Base-by-base conservation (phyloP, 2,888 invertebrate genomes). In the Epinotia nisella region DNA sequence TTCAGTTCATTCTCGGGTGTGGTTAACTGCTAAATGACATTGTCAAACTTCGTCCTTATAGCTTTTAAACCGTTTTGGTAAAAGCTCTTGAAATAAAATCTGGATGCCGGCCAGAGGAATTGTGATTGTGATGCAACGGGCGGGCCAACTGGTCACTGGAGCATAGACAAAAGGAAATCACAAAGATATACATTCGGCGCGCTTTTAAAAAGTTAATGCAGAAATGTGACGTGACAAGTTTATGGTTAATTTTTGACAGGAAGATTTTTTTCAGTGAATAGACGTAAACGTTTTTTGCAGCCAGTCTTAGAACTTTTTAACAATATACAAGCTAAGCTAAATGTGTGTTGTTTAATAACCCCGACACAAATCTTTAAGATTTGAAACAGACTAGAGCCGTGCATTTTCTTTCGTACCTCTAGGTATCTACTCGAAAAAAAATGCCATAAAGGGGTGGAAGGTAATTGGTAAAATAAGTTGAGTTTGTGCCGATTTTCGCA, bases 81-180 rank as follows among this genome's bases (percentile, higher is more conserved):
- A 41, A 64, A 73, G 68, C 68, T 68, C 69, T 73, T 68, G 69
- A 73, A 69, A 64, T 69, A 59, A 73, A 73, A 73, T 73, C 69
- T 73, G 68, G 73, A 64, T 24, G 17, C 21, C 9, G 24, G 68
- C 73, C 73, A 73, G 58, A 41, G 64, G 55, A 64, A 69, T 64
- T 64, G 62, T 69, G 68, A 73, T 68, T 69, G 68, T 73, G 58
- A 73, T 68, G 68, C 73, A 64, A 69, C 67, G 72, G 67, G 21
- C 61, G 59, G 56, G 67, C 73, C 69, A 73, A 73, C 69, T 64
- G 73, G 68, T 64, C 73, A 73, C 69, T 64, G 64, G 35, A 72
- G 67, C 68, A 73, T 73, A 59, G 64, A 69, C 58, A 59, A 69
- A 71, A 73, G 72, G 62, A 72, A 72, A 72, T 72, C 67, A 72